These are phyloP conservation scores for Fistularia tabacaria DNA, from an alignment of 2,797 vertebrate species.

Conservation along the genomic window DNA sequence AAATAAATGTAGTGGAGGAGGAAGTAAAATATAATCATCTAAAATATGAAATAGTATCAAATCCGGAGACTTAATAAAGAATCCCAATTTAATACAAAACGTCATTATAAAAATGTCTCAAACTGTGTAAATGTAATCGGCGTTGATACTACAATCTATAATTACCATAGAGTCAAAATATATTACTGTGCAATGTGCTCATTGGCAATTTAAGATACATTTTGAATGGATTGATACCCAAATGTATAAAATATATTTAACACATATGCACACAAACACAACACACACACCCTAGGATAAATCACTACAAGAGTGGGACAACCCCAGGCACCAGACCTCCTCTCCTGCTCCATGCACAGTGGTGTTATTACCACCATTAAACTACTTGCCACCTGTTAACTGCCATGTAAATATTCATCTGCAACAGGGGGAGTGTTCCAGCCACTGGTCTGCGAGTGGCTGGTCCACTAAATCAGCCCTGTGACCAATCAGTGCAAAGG, in stretches of 20 bases:
- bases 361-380: conserved; percentile 67
- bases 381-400: conserved; percentile 74
- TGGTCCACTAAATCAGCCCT: conserved; percentile 55
- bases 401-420: conserved; percentile 75
- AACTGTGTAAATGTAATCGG: too few relatives aligned
- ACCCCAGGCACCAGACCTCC: conserved; percentile 39
- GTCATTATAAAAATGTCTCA: too few relatives aligned
- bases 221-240: too few relatives aligned
- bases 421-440: conserved; percentile 41
- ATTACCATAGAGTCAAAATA: background rate
- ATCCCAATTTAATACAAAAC: too few relatives aligned
- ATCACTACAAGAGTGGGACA: conserved; percentile 37
- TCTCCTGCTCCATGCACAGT: conserved; percentile 53
- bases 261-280: conserved; percentile 16
- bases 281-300: conserved; percentile 30
- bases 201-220: background rate
- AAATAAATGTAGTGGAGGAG: too few relatives aligned
- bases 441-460: conserved; percentile 57
- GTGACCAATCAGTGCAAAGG: conserved; percentile 52
- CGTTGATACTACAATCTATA: too few relatives aligned
- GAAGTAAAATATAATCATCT: too few relatives aligned
- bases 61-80: too few relatives aligned
- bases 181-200: background rate
- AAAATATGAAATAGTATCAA: too few relatives aligned
- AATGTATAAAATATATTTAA: conserved; percentile 16